A percentile compares a stretch with the other conserved stretches of the same genome.
Conservation (phyloP, 2,888 invertebrate species). For the Chorisops tibialis region DNA sequence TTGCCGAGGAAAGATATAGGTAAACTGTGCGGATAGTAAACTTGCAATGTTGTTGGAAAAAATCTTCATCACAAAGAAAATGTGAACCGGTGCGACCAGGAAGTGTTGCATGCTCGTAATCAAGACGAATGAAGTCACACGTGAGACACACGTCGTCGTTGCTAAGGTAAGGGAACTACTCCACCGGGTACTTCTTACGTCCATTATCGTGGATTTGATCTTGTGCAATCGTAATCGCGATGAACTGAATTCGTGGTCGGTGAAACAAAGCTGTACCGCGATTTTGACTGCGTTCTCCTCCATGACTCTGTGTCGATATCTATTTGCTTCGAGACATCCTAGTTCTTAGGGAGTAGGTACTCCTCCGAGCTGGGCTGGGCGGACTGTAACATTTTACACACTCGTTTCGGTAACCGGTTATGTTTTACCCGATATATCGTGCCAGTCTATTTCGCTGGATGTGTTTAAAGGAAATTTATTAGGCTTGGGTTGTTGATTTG, state of each 20-base stretch:
- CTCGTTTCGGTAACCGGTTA: too few relatives aligned
- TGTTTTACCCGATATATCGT: too few relatives aligned
- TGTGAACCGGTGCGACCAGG: slow-evolving; percentile 9
- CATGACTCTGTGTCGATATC: too few relatives aligned
- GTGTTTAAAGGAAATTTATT: slow-evolving; percentile 2
- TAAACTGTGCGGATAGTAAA: not conserved
- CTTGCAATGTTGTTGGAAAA: too few relatives aligned
- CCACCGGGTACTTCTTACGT: not conserved
- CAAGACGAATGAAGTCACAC: slow-evolving; percentile 22
- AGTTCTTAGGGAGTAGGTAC: not conserved
- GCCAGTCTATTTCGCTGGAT: not conserved
- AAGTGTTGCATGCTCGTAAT: slow-evolving; percentile 17
- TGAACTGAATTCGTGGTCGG: slow-evolving; percentile 16
- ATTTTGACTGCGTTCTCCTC: not conserved
- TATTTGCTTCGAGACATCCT: too few relatives aligned
- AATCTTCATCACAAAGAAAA: too few relatives aligned
- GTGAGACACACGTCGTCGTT: slow-evolving; percentile 16
- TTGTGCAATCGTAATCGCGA: slow-evolving; percentile 20
- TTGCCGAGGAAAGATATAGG: not conserved
- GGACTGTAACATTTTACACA: not conserved
- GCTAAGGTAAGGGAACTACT: not conserved
- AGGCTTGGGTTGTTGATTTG: not conserved
- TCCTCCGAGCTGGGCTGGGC: not conserved
- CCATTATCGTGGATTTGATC: slow-evolving; percentile 13
- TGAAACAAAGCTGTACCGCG: not conserved